Evolutionary conservation across 1,140 invertebrate genomes (phyloP).

Genomic region (Eriocheir sinensis): DNA sequence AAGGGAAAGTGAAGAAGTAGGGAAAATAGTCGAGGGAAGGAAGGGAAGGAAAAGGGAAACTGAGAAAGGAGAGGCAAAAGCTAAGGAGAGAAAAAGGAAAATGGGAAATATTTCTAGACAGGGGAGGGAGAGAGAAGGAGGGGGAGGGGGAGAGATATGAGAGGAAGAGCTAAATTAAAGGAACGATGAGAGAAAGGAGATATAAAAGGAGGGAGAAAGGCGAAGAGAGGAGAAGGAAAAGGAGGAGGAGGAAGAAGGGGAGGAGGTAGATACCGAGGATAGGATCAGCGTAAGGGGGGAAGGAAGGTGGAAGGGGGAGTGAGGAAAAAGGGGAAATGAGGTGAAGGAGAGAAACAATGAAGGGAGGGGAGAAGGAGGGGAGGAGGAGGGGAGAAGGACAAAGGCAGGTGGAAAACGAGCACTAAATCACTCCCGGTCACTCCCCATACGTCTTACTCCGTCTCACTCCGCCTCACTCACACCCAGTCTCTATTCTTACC

Average conservation of each 20-base stretch:
- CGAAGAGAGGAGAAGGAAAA: not conserved
- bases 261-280: not conserved
- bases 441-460: no score
- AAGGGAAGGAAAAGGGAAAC: not conserved
- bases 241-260: not conserved
- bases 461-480: no score
- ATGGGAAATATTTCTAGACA: not conserved
- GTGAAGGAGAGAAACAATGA: not conserved
- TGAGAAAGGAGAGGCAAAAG: not conserved
- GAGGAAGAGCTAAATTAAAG: not conserved
- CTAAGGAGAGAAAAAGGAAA: not conserved
- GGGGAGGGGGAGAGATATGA: not conserved
- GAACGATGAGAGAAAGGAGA: not conserved
- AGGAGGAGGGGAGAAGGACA: no score
- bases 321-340: not conserved
- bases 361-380: not conserved
- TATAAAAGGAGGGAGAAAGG: not conserved
- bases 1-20: not conserved
- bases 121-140: not conserved
- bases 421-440: no score
- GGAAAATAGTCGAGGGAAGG: not conserved
- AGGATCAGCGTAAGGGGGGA: not conserved
- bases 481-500: no score
- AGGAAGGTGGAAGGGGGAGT: not conserved
- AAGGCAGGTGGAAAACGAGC: no score